Percentiles rank a stretch among this genome's conserved stretches.
These are phyloP conservation scores for Siniperca undulata DNA, from an alignment of 2,797 vertebrate genomes.

Conservation along the genomic window DNA sequence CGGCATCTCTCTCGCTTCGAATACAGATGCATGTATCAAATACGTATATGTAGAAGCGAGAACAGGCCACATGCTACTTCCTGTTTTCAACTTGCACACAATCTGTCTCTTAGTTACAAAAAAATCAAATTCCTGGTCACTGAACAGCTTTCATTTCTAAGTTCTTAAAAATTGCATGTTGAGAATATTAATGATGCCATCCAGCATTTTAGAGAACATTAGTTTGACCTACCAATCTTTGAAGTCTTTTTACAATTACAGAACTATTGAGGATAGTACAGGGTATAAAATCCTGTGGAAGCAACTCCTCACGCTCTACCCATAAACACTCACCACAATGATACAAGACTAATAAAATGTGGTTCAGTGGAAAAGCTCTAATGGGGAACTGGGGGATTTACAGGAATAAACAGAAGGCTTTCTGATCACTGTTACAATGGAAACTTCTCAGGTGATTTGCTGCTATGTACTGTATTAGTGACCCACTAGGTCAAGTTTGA, in stretches of 20 bases:
- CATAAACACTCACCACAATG: conserved; percentile 61
- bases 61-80: conserved; percentile 80
- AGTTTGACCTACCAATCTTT: conserved; percentile 10
- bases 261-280: conserved; percentile 17
- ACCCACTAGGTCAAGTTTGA: conserved; percentile 60
- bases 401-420: conserved; percentile 64
- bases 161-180: not conserved
- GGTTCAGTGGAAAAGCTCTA: conserved; percentile 64
- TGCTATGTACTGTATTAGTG: conserved; percentile 44
- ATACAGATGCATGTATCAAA: conserved; percentile 61
- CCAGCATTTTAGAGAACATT: not conserved
- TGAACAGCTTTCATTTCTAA: conserved; percentile 24
- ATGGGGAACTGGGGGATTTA: conserved; percentile 57
- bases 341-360: conserved; percentile 68
- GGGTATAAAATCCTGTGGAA: conserved; percentile 44
- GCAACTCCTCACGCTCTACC: conserved; percentile 45
- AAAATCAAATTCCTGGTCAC: conserved; percentile 31
- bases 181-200: not conserved
- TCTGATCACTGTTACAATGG: conserved; percentile 62
- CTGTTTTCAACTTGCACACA: conserved; percentile 73
- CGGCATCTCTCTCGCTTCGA: conserved; percentile 58
- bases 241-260: conserved; percentile 10
- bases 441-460: conserved; percentile 71
- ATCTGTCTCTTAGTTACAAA: conserved; percentile 19
- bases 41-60: conserved; percentile 70